These are phyloP conservation scores for Gonocerus acuteangulatus DNA, from an alignment of 2,888 invertebrate species.

Conservation along the genomic window DNA sequence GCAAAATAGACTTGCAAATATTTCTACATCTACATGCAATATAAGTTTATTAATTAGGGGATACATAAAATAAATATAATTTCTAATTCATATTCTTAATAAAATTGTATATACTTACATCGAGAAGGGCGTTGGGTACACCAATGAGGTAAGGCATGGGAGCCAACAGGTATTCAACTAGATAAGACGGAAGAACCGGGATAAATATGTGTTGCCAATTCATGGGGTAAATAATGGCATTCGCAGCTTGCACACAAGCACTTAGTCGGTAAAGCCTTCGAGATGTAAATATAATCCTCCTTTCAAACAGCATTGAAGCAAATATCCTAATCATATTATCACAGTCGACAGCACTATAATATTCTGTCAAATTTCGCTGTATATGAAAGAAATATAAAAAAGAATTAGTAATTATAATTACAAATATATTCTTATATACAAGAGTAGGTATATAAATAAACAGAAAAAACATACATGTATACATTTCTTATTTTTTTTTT, in stretches of 20 bases:
- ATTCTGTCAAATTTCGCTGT: constrained; percentile 91
- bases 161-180: constrained; percentile 83
- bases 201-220: constrained; percentile 98
- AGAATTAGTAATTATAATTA: constrained; percentile 1
- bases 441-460: not conserved
- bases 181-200: constrained; percentile 80
- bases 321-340: constrained; percentile 93
- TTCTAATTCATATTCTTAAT: too few relatives aligned
- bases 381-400: constrained; percentile 30
- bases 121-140: constrained; percentile 55
- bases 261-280: constrained; percentile 80
- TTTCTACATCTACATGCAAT: too few relatives aligned
- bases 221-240: constrained; percentile 93
- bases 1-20: too few relatives aligned
- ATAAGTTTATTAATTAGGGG: too few relatives aligned
- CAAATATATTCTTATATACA: not conserved
- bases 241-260: constrained; percentile 89
- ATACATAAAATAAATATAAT: too few relatives aligned
- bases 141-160: constrained; percentile 98
- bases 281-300: constrained; percentile 88
- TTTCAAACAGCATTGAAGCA: constrained; percentile 89
- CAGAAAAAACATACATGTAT: not conserved
- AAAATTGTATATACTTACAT: constrained; percentile 37
- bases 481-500: not conserved
- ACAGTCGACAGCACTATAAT: constrained; percentile 92